phyloP scores from a whole-genome alignment of 2,888 invertebrate species.

The Philonicus albiceps region DNA sequence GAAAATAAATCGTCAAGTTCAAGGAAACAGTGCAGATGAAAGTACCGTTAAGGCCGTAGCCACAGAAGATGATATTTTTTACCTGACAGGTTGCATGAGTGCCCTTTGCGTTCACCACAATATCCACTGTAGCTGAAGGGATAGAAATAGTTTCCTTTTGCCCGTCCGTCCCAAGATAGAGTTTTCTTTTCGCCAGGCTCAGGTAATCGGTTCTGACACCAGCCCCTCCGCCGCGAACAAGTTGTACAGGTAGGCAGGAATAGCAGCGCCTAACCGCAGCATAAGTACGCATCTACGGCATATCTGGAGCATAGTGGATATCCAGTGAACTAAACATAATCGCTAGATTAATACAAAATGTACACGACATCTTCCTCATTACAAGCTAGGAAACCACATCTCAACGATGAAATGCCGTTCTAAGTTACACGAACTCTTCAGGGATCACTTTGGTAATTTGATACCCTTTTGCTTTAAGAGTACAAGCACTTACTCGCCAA shows the following conservation, averaged over 20 bases:
- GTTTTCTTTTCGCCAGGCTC: conserved; percentile 5
- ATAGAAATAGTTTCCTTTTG: conserved; percentile 16
- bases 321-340: conserved; percentile 48
- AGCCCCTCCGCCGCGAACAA: conserved; percentile 31
- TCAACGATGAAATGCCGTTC: conserved; percentile 32
- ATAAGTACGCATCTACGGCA: background rate
- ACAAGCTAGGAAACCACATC: conserved; percentile 39
- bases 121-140: conserved; percentile 2
- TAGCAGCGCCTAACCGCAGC: background rate
- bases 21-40: conserved; percentile 46
- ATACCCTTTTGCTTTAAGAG: background rate
- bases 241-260: conserved; percentile 19
- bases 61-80: conserved; percentile 48
- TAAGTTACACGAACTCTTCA: conserved; percentile 27
- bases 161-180: background rate
- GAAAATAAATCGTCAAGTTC: conserved; percentile 48
- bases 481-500: background rate
- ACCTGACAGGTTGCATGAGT: conserved; percentile 47
- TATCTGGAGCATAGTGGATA: conserved; percentile 38
- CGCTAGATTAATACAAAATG: conserved; percentile 47
- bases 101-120: conserved; percentile 21
- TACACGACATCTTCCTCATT: conserved; percentile 49
- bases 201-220: conserved; percentile 45
- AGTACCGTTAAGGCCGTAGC: conserved; percentile 44
- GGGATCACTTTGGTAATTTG: conserved; percentile 40